These are phyloP conservation scores for Poliocrania exsul DNA, from an alignment of 2,797 vertebrate species.

Conservation along the genomic window DNA sequence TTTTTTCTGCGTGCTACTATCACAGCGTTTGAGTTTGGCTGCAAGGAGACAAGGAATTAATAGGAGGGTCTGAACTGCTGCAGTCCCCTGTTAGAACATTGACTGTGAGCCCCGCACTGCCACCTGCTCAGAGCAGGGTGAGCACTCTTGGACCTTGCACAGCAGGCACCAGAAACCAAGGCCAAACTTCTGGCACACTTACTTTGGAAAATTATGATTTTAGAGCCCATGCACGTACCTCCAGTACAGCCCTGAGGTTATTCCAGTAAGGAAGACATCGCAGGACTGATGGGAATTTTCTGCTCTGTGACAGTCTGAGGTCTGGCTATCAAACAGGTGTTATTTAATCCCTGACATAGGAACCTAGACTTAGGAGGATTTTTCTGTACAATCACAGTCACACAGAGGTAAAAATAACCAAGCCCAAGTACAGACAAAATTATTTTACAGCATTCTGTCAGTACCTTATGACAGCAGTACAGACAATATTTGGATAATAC, in stretches of 20 bases:
- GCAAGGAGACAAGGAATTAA: not conserved
- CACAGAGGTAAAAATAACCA: not conserved
- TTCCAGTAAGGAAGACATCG: fast-evolving
- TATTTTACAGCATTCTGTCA: not conserved
- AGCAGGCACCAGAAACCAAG: not conserved
- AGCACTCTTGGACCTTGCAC: not conserved
- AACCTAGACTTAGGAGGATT: not conserved
- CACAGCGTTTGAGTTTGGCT: not conserved
- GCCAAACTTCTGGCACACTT: not conserved
- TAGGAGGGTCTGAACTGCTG: not conserved
- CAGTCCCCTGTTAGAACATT: not conserved
- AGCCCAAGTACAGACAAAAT: not conserved
- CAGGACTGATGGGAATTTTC: not conserved
- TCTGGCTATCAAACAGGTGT: not conserved
- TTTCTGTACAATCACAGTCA: not conserved
- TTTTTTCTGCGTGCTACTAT: not conserved
- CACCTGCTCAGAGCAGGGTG: not conserved
- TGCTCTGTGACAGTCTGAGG: not conserved
- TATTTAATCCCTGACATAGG: not conserved
- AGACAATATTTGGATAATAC: not conserved
- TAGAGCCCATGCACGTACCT: not conserved
- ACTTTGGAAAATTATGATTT: not conserved
- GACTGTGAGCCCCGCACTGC: fast-evolving
- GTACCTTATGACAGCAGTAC: not conserved
- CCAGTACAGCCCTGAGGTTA: not conserved